Percentiles rank a stretch among this genome's conserved stretches.
These are phyloP conservation scores for Linnaemya vulpina DNA, from an alignment of 2,888 invertebrate genomes.

Conservation along the genomic window DNA sequence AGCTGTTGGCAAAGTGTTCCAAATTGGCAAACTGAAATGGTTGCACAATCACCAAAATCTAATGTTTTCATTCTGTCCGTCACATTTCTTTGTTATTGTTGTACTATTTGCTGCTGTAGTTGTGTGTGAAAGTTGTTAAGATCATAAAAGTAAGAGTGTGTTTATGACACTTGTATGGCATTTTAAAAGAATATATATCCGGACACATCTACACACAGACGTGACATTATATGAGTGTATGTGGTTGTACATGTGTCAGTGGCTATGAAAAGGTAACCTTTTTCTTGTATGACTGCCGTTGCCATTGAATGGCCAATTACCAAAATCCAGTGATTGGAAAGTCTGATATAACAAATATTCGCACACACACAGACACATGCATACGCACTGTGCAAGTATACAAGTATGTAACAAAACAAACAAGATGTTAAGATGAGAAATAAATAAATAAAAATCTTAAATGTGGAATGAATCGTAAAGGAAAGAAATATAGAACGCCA, in stretches of 20 bases:
- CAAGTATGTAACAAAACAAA: constrained; percentile 32
- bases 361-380: not conserved
- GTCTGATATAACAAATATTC: constrained; percentile 52
- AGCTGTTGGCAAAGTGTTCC: constrained; percentile 29
- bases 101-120: constrained; percentile 1
- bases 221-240: not conserved
- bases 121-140: constrained; percentile 69
- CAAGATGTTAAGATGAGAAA: constrained; percentile 25
- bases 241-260: constrained; percentile 1
- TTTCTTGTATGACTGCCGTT: constrained; percentile 65
- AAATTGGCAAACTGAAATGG: not conserved
- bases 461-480: constrained; percentile 45
- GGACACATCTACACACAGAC: not conserved
- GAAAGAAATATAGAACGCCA: constrained; percentile 8
- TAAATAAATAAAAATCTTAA: not conserved
- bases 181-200: constrained; percentile 19
- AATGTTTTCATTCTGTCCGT: constrained; percentile 31
- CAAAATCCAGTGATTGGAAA: constrained; percentile 72
- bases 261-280: constrained; percentile 64
- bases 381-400: not conserved
- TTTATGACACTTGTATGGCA: constrained; percentile 64
- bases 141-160: constrained; percentile 71
- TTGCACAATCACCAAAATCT: not conserved
- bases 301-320: constrained; percentile 73
- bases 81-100: constrained; percentile 17